Evolutionary conservation across 2,888 invertebrate genomes (phyloP), one percentile per base, ranked within the genome.

Genomic region (Zygogramma bicolorata): DNA sequence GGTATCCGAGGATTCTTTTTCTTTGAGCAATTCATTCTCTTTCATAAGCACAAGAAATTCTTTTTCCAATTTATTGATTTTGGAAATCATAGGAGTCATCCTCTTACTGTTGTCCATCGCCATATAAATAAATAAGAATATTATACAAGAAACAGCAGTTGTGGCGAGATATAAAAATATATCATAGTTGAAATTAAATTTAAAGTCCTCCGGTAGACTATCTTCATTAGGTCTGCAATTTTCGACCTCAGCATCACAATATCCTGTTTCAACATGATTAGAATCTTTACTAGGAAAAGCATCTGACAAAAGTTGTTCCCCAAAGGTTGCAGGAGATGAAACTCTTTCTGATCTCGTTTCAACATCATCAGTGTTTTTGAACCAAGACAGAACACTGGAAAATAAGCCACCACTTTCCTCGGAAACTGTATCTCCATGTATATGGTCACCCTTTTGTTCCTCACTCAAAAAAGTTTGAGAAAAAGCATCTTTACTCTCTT

Each of bases 61-160:
- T 78, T 91, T 90, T 81, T 93, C 92, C 59, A 93, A 84, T 70
- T 90, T 86, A 84, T 93, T 93, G 59, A 93, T 89, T 83, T 89
- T 93, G 0, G 91, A 91, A 68, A 95, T 90, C 31, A 95, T 88
- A 65, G 90, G 90, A 60, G 91, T 90, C 82, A 94, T 94, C 81
- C 92, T 90, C 76, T 92, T 90, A 80, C 89, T 91, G 82, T 93
- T 94, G 86, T 94, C 94, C 74, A 95, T 91, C 79, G 93, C 92
- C 85, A 94, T 93, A 86, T 94, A 93, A 22, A 94, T 93, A 71
- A 95, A 89, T 18, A 92, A 90, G 82, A 95, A 95, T 62, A 94
- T 85, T 6, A 95, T 87, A 0, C 93, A 91, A 0, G 94, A 91
- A n/a, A 90, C 86, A 2, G 94, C 93, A n/a, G 93, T 92, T 60